Evolutionary conservation across 2,888 invertebrate species (phyloP).

Genomic region (Mongoloraphidia duomilia): DNA sequence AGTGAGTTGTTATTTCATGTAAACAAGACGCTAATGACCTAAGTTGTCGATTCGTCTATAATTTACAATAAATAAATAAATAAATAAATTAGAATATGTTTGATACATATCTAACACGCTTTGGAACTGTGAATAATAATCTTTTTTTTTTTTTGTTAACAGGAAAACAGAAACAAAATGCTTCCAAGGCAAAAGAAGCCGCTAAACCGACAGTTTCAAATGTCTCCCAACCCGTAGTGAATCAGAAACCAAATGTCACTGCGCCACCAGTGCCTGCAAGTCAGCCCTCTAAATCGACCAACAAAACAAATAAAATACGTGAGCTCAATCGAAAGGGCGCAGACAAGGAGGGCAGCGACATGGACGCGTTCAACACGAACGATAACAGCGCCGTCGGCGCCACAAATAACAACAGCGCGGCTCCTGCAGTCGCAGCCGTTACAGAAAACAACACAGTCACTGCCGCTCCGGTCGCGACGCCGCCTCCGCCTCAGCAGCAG

Average conservation of each 20-base stretch:
- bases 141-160: conserved; percentile 13
- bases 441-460: not conserved
- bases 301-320: conserved; percentile 34
- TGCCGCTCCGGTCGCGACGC: no score
- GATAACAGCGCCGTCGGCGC: conserved; percentile 13
- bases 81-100: no score
- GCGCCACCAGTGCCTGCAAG: conserved; percentile 22
- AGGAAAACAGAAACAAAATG: conserved; percentile 26
- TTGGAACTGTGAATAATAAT: not conserved
- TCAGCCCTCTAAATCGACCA: conserved; percentile 34
- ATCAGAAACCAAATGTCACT: conserved; percentile 3
- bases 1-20: no score
- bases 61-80: no score
- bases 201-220: conserved; percentile 11
- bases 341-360: conserved; percentile 43
- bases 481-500: not conserved
- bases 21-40: no score
- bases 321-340: conserved; percentile 40
- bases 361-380: conserved; percentile 38
- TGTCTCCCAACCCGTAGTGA: conserved; percentile 1
- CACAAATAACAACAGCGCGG: not conserved
- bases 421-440: not conserved
- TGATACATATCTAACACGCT: no score
- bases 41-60: no score
- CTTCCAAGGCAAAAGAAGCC: conserved; percentile 18